Evolutionary conservation across 2,888 invertebrate genomes (phyloP), one percentile per base, ranked within the genome.

Genomic region (Tridacna gigas): DNA sequence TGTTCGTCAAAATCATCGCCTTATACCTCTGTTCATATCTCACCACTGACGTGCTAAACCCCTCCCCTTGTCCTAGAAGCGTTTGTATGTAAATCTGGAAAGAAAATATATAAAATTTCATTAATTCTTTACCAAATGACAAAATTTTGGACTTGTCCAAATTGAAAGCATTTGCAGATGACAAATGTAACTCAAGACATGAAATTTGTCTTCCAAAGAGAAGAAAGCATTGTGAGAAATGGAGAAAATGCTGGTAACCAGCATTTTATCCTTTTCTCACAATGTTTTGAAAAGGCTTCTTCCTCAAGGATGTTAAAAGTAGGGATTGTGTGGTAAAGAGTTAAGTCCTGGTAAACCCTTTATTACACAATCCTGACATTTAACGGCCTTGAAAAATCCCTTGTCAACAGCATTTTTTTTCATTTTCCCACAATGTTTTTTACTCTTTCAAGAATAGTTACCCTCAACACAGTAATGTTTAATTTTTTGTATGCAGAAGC

Each of bases 51-150:
- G 83, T 79, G 22, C 75, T 81, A 61, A 88, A 86, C 22, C 85
- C 82, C 12, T 79, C 51, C 13, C 89, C 84, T 28, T 88, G 86
- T 5, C 80, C 88, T n/a, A 85, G 71, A n/a, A 88, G 77, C 61
- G 90, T 86, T 67, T 83, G 74, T 13, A 90, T 82, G 69, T 90
- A 91, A 28, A 74, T 87, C 91, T 91, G 88, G 48, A 90, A 91
- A 51, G 13, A 79, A 67, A 37, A 51, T 47, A 22, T 9, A 65
- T 22, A 61, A 75, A n/a, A 60, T 61, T 20, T 15, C 15, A 51
- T 15, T 51, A 15, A 51, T 15, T 15, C 51, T 51, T 51, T 51
- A 11, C 51, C 51, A 51, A 11, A 51, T 51, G 15, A 11, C 11
- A 51, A 13, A 51, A 51, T 13, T 51, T 15, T 51, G 15, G 12